A percentile compares a stretch with the other conserved stretches of the same genome.
These are phyloP conservation scores for Halichoeres trimaculatus DNA, from an alignment of 2,113 vertebrate genomes.

Conservation along the genomic window DNA sequence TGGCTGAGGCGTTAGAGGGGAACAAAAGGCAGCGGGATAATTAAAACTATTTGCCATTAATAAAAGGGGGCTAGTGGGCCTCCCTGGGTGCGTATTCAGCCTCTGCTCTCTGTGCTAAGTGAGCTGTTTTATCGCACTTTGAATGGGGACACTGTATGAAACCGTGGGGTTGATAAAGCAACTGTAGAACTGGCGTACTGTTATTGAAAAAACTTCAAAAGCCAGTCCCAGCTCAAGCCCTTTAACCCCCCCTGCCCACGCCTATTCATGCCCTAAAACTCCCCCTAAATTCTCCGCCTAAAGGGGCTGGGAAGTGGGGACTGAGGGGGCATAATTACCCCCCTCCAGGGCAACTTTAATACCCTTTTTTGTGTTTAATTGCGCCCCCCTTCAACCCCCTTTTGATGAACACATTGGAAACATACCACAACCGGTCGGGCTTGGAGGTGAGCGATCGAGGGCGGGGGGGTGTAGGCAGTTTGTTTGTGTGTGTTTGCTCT, in stretches of 20 bases:
- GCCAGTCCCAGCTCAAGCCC: slow-evolving; percentile 67
- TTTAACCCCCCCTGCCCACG: slow-evolving; percentile 66
- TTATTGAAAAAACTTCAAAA: slow-evolving; percentile 71
- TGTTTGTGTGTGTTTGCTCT: slow-evolving; percentile 51
- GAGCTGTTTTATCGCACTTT: slow-evolving; percentile 54
- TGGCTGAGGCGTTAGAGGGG: slow-evolving; percentile 50
- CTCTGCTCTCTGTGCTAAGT: slow-evolving; percentile 45
- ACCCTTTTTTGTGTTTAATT: slow-evolving; percentile 85
- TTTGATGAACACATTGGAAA: slow-evolving; percentile 80
- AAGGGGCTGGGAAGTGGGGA: slow-evolving; percentile 68
- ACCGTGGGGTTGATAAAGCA: slow-evolving; percentile 68
- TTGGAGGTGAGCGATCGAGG: slow-evolving; percentile 6
- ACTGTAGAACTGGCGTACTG: slow-evolving; percentile 65
- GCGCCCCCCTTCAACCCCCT: slow-evolving; percentile 69
- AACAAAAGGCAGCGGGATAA: slow-evolving; percentile 72
- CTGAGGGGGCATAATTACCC: slow-evolving; percentile 80
- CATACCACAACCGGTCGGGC: slow-evolving; percentile 75
- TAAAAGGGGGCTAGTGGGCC: slow-evolving; percentile 44
- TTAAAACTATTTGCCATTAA: slow-evolving; percentile 75
- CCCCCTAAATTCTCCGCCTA: slow-evolving; percentile 58
- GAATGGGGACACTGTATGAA: slow-evolving; percentile 74
- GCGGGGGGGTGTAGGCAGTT: slow-evolving; percentile 23
- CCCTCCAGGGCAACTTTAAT: slow-evolving; percentile 82
- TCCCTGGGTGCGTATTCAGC: slow-evolving; percentile 57
- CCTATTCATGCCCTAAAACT: slow-evolving; percentile 56